phyloP scores from a whole-genome alignment of 2,113 vertebrate genomes.

The Aleadryas rufinucha region DNA sequence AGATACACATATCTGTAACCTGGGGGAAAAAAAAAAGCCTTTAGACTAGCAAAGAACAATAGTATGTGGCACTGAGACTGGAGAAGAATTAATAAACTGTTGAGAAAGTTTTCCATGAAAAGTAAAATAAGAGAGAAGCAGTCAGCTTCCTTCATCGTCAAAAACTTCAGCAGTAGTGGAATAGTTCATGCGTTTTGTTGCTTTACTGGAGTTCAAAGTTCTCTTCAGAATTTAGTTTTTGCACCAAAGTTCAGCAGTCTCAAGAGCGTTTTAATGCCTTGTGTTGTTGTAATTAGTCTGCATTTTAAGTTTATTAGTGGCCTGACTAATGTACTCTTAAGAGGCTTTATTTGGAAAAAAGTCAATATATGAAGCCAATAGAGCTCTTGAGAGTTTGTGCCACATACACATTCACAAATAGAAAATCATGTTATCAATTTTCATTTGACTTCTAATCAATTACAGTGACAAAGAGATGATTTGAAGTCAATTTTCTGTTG shows the following conservation, averaged over 20 bases:
- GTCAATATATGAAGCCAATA: constrained; percentile 76
- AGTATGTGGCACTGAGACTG: neutral
- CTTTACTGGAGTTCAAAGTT: constrained; percentile 7
- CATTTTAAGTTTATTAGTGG: constrained; percentile 77
- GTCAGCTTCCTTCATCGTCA: neutral
- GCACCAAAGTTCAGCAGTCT: constrained; percentile 21
- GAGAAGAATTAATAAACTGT: neutral
- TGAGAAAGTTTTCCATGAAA: neutral
- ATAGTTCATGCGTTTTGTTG: neutral
- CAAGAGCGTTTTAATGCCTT: constrained; percentile 35
- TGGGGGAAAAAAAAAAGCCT: neutral
- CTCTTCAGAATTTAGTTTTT: constrained; percentile 11
- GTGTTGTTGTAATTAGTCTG: constrained; percentile 71
- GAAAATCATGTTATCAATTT: constrained; percentile 93
- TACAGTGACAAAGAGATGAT: constrained; percentile 87
- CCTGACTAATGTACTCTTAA: constrained; percentile 78
- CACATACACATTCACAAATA: constrained; percentile 58
- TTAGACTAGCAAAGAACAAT: neutral
- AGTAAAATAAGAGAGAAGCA: neutral
- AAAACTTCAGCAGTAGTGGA: neutral
- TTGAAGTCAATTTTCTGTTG: constrained; percentile 89
- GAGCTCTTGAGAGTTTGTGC: constrained; percentile 65
- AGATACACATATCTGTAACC: neutral
- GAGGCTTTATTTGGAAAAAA: constrained; percentile 76
- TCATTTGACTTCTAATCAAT: constrained; percentile 95